Percentiles rank a stretch among this genome's conserved stretches.
Conservation (phyloP, 2,888 invertebrate species). For the Branchipolynoe longqiensis region DNA sequence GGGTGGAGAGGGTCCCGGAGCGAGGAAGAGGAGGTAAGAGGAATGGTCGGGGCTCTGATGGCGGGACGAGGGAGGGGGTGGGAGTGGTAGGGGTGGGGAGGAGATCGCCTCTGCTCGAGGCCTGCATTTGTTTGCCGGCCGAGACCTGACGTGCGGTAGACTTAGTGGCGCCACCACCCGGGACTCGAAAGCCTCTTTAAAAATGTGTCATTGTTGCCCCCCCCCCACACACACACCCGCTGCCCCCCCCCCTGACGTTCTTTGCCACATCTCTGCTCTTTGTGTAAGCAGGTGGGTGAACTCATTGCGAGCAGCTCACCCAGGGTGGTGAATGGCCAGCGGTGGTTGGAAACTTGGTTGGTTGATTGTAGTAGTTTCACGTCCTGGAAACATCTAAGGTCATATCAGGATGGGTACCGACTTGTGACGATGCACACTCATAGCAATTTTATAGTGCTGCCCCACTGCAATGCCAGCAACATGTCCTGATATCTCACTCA, state of each 20-base stretch:
- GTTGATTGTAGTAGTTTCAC: no score
- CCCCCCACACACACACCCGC: no score
- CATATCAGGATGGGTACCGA: no score
- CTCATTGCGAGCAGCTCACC: no score
- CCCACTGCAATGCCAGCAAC: no score
- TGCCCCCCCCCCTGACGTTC: not conserved
- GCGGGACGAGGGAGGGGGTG: not conserved
- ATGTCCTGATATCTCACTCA: no score
- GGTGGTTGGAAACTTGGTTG: not conserved
- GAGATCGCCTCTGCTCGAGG: not conserved
- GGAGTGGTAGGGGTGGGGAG: not conserved
- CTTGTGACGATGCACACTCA: no score
- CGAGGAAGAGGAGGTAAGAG: not conserved
- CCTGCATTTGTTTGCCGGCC: not conserved
- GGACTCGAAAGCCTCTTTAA: not conserved
- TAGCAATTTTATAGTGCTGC: no score
- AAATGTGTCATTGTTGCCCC: not conserved
- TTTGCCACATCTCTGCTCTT: not conserved
- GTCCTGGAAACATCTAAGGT: no score
- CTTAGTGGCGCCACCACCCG: not conserved
- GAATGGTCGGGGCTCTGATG: not conserved
- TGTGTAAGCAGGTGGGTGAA: not conserved
- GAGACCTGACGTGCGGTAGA: constrained; percentile 2
- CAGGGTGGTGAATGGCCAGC: no score
- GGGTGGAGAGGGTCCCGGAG: no score